Conservation (phyloP, 2,888 invertebrate species). For the Timandra comae region DNA sequence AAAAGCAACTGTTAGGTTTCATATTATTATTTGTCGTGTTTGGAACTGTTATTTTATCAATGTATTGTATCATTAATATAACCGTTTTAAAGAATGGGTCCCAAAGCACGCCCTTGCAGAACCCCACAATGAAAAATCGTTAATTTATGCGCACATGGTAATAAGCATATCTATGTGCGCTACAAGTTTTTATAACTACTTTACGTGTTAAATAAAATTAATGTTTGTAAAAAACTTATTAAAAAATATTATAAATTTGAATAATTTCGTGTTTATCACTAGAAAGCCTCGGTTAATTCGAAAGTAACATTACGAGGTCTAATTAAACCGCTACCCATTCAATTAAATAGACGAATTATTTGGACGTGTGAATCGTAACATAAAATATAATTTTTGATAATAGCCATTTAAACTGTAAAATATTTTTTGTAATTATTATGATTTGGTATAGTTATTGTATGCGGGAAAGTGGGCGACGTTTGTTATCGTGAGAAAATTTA, state of each 20-base stretch:
- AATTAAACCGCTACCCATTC: slow-evolving; percentile 45
- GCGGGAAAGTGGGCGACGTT: too few relatives aligned
- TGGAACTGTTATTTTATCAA: too few relatives aligned
- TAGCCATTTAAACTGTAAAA: slow-evolving; percentile 29
- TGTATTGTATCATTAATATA: too few relatives aligned
- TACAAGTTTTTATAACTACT: slow-evolving; percentile 4
- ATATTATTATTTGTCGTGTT: too few relatives aligned
- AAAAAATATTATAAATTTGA: slow-evolving; percentile 17
- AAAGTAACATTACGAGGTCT: slow-evolving; percentile 28
- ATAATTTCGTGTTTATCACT: slow-evolving; percentile 39
- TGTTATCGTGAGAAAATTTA: too few relatives aligned
- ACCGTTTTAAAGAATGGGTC: too few relatives aligned
- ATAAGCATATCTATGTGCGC: too few relatives aligned
- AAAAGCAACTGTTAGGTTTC: too few relatives aligned
- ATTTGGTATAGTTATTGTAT: too few relatives aligned
- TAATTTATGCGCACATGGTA: too few relatives aligned
- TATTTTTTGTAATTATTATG: slow-evolving; percentile 26
- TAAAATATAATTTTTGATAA: slow-evolving; percentile 28
- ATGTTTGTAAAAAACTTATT: slow-evolving; percentile 5
- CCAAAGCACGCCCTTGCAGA: too few relatives aligned
- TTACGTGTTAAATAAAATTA: slow-evolving; percentile 3
- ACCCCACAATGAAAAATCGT: too few relatives aligned
- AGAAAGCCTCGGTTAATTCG: slow-evolving; percentile 52
- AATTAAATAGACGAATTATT: slow-evolving; percentile 40
- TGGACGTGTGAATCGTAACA: slow-evolving; percentile 40